Percentiles rank a stretch among this genome's conserved stretches.
phyloP scores from a whole-genome alignment of 2,888 invertebrate species.

The Acanthosoma haemorrhoidale region DNA sequence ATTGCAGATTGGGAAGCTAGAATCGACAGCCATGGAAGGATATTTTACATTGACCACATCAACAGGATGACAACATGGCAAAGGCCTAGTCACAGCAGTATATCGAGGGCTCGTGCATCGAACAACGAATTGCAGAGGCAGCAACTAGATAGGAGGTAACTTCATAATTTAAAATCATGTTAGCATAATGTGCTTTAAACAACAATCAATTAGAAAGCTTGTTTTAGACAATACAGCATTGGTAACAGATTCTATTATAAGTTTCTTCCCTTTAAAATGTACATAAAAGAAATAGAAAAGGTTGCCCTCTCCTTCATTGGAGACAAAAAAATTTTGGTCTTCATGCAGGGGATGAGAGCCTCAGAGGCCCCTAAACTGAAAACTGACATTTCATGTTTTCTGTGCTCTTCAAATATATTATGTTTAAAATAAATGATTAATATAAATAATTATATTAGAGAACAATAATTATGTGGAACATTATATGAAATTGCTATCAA shows the following conservation, averaged over 20 bases:
- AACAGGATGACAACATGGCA: slow-evolving; percentile 96
- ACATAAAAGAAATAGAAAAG: too few species aligned
- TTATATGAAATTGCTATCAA: too few species aligned
- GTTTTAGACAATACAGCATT: too few species aligned
- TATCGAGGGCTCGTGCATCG: slow-evolving; percentile 48
- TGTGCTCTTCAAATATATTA: not conserved
- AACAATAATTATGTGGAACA: not conserved
- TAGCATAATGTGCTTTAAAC: too few species aligned
- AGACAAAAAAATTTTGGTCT: too few species aligned
- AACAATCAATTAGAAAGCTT: too few species aligned
- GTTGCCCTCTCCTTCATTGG: too few species aligned
- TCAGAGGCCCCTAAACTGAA: not conserved
- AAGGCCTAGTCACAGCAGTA: slow-evolving; percentile 60
- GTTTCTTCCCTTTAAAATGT: too few species aligned
- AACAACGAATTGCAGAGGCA: slow-evolving; percentile 63
- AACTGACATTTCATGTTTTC: not conserved
- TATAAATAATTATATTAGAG: not conserved
- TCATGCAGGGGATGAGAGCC: too few species aligned
- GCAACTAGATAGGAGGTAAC: slow-evolving; percentile 59
- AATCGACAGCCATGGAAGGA: slow-evolving; percentile 91
- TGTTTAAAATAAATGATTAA: not conserved
- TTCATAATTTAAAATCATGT: too few species aligned
- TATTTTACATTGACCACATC: slow-evolving; percentile 97
- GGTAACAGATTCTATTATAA: too few species aligned
- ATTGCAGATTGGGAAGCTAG: slow-evolving; percentile 88